These are phyloP conservation scores for Lasioglossum figueresi DNA, from an alignment of 2,888 invertebrate species.

Conservation along the genomic window DNA sequence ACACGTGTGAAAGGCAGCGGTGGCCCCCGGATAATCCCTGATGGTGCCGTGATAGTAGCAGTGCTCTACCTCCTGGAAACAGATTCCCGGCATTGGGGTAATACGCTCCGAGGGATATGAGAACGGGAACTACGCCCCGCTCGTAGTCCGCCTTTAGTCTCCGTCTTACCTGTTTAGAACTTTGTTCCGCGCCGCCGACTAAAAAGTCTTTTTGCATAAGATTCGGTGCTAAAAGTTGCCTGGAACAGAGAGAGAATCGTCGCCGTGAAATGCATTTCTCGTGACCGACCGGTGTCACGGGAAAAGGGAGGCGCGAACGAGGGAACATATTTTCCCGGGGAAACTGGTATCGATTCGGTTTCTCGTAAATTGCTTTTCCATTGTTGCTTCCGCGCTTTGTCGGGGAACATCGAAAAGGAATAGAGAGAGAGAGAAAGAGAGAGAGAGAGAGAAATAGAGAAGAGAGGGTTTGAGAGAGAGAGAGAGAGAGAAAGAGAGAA, in stretches of 20 bases:
- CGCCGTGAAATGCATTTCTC: not conserved
- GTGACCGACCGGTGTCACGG: not conserved
- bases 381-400: conserved; percentile 12
- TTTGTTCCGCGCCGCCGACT: conserved; percentile 92
- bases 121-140: not conserved
- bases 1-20: conserved; percentile 98
- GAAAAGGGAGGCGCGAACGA: not conserved
- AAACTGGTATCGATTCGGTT: conserved; percentile 19
- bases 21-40: conserved; percentile 97
- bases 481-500: not conserved
- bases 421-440: not conserved
- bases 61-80: conserved; percentile 95
- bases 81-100: not conserved
- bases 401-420: conserved; percentile 8
- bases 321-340: not conserved
- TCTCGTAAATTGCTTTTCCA: conserved; percentile 27
- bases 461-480: not conserved
- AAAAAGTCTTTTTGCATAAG: conserved; percentile 96
- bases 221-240: conserved; percentile 97
- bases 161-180: conserved; percentile 89
- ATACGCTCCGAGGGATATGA: not conserved
- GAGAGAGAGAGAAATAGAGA: not conserved
- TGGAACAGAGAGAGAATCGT: conserved; percentile 84
- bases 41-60: conserved; percentile 99
- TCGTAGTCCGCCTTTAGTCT: not conserved